These are phyloP conservation scores for Ophthalmolycus amberensis DNA, from an alignment of 2,113 vertebrate species.

Conservation along the genomic window DNA sequence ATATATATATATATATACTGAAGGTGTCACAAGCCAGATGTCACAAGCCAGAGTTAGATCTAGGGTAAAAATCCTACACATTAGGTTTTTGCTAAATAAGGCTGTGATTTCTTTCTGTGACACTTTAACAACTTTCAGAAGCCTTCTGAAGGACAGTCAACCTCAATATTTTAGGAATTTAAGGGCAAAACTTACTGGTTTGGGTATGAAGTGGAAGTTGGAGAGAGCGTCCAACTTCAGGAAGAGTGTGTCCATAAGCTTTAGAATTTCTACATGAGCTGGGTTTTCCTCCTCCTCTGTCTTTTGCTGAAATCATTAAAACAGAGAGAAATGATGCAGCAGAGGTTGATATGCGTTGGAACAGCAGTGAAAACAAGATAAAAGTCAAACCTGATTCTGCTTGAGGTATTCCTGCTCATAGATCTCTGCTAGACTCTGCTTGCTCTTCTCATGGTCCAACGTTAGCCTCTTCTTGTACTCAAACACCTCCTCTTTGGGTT, in stretches of 20 bases:
- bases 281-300: conserved; percentile 89
- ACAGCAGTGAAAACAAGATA: not conserved
- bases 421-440: conserved; percentile 94
- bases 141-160: not conserved
- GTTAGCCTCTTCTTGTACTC: conserved; percentile 95
- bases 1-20: not conserved
- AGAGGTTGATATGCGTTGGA: not conserved
- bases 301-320: conserved; percentile 85
- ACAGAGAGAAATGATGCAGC: not conserved
- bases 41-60: not conserved
- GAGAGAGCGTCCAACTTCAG: conserved; percentile 94
- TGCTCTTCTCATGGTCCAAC: conserved; percentile 97
- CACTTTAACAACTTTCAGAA: not conserved
- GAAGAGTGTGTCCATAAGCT: conserved; percentile 94
- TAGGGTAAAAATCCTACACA: not conserved
- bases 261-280: conserved; percentile 93
- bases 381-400: conserved; percentile 87
- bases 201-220: conserved; percentile 97
- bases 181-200: conserved; percentile 87
- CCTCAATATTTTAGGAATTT: not conserved
- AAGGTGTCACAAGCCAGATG: no score
- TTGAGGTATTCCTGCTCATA: conserved; percentile 97
- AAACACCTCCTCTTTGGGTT: conserved; percentile 92
- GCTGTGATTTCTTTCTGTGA: not conserved
- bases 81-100: not conserved